These are phyloP conservation scores for Conger conger DNA, from an alignment of 2,113 vertebrate genomes.

Conservation along the genomic window DNA sequence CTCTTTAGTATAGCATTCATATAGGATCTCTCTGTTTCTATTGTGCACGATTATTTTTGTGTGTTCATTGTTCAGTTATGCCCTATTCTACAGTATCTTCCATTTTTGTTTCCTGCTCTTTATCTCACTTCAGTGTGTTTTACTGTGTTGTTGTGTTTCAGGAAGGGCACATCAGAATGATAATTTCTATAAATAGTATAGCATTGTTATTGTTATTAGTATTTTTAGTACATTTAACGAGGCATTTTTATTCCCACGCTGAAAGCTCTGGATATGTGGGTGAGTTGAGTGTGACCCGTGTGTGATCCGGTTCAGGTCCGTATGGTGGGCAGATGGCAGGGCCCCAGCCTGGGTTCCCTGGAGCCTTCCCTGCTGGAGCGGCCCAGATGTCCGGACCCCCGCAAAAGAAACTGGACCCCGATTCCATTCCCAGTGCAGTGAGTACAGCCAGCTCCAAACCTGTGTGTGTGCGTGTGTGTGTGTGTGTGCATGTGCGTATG, in stretches of 20 bases:
- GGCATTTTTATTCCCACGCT: background rate
- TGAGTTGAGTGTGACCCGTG: background rate
- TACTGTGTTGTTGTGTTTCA: too few species aligned
- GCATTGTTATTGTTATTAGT: too few species aligned
- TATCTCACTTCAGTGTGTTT: too few species aligned
- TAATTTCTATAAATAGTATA: too few species aligned
- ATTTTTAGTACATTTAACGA: too few species aligned
- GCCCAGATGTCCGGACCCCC: conserved; percentile 72
- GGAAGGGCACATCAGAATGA: too few species aligned
- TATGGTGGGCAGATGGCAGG: conserved; percentile 70
- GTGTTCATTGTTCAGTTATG: too few species aligned
- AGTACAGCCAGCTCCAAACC: conserved; percentile 41
- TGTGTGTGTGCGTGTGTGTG: background rate
- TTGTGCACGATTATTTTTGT: too few species aligned
- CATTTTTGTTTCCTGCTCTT: too few species aligned
- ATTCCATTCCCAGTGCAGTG: conserved; percentile 89
- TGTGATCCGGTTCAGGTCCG: conserved; percentile 56
- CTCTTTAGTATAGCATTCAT: too few species aligned
- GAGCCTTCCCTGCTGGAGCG: conserved; percentile 61
- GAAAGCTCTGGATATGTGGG: background rate
- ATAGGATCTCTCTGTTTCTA: too few species aligned
- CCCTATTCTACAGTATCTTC: too few species aligned
- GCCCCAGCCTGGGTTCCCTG: conserved; percentile 68
- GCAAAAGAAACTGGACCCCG: conserved; percentile 87
- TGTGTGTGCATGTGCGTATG: background rate